Base-by-base conservation (phyloP, 2,113 vertebrate genomes). In the Dromaius novaehollandiae region DNA sequence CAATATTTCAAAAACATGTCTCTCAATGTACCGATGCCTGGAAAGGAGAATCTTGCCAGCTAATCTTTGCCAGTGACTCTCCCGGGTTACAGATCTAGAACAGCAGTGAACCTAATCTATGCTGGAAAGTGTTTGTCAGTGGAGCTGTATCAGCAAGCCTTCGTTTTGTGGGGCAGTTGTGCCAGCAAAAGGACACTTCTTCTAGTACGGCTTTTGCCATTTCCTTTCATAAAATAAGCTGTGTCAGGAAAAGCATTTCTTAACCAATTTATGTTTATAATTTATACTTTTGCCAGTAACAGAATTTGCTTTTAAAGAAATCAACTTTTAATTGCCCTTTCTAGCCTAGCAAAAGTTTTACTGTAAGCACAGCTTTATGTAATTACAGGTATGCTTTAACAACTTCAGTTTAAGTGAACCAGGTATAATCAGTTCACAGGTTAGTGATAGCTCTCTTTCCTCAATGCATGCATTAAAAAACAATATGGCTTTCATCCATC, bases 401-500 rank as follows among this genome's bases (percentile, higher is more conserved):
- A 83, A 18, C 63, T 80, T 32, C 46, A 40, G 40, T 63, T 92
- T 91, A 77, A 70, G 44, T 66, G 46, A 50, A 82, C 28, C n/a
- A 85, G 95, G 91, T 95, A 75, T 86, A 96, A 95, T 89, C 87
- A 91, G 94, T 86, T 89, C 95, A 93, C 44, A 89, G 91, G 96
- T 89, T 95, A 97, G 89, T 42, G 75, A 86, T 81, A 82, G 50
- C 71, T 86, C 74, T 82, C 92, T 91, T 90, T 93, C 66, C 89
- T 82, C 75, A 94, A 76, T 28, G 63, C 42, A 55, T 88, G 75
- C 91, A 96, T 97, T 94, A 95, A 91, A 95, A 96, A 89, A 14
- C 63, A 86, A 89, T 89, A 95, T 85, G 82, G 86, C 92, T 96
- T 94, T 97, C 85, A 97, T 96, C 91, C 93, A 95, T 96, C 91